Evolutionary conservation across 2,113 vertebrate species (phyloP).

Genomic region (Amphiprion ocellaris): DNA sequence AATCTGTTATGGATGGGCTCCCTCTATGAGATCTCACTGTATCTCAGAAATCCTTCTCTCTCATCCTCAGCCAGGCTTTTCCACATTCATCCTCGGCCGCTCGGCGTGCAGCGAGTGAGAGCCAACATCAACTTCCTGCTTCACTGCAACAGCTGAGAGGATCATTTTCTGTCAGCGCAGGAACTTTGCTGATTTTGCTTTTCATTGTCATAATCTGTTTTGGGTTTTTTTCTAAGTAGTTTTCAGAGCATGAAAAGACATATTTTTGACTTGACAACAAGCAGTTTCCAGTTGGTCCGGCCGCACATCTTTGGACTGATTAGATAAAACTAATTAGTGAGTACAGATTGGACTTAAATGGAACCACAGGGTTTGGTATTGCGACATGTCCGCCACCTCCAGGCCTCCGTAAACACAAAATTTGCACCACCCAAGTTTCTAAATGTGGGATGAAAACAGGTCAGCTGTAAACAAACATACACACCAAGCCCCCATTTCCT

Average conservation of each 20-base stretch:
- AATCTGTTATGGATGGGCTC: conserved; percentile 34
- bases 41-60: conserved; percentile 60
- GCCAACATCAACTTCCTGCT: conserved; percentile 59
- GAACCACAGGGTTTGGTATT: conserved; percentile 62
- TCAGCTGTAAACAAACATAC: conserved; percentile 46
- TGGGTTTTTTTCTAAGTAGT: conserved; percentile 16
- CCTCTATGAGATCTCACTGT: conserved; percentile 41
- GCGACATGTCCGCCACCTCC: conserved; percentile 28
- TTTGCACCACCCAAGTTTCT: conserved; percentile 41
- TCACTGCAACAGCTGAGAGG: conserved; percentile 6
- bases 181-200: conserved; percentile 16
- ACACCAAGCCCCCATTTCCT: not conserved
- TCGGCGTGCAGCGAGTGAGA: conserved; percentile 4
- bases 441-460: conserved; percentile 23
- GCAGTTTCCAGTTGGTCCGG: conserved; percentile 5
- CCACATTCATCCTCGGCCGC: conserved; percentile 29
- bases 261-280: conserved; percentile 39
- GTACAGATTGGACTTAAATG: conserved; percentile 26
- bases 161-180: not conserved
- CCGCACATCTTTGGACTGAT: conserved; percentile 46
- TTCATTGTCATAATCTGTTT: conserved; percentile 5
- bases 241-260: conserved; percentile 32
- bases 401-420: conserved; percentile 65
- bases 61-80: conserved; percentile 65
- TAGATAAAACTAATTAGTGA: conserved; percentile 65